These are phyloP conservation scores for Agrypnia vestita DNA, from an alignment of 1,140 invertebrate genomes.

Conservation along the genomic window DNA sequence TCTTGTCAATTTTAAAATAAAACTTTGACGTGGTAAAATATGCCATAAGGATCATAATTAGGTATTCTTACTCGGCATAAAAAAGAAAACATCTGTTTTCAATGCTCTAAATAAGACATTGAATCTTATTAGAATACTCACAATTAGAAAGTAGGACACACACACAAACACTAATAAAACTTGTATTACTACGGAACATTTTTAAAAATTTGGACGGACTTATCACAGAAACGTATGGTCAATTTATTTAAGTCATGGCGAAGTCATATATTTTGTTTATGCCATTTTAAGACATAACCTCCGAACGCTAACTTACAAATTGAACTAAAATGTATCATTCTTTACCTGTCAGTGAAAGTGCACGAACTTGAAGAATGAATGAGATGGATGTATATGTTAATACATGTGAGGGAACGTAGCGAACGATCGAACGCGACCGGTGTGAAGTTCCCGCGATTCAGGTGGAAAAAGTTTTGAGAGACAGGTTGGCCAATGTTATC, in stretches of 20 bases:
- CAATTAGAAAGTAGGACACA: constrained; percentile 50
- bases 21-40: no score
- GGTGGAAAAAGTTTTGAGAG: constrained; percentile 22
- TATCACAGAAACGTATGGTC: constrained; percentile 42
- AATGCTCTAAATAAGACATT: constrained; percentile 18
- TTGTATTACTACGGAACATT: constrained; percentile 35
- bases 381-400: constrained; percentile 15
- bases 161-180: constrained; percentile 36
- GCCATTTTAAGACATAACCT: constrained; percentile 14
- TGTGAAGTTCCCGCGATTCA: constrained; percentile 29
- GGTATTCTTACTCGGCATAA: no score
- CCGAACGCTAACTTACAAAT: neutral
- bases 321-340: constrained; percentile 7
- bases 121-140: constrained; percentile 36
- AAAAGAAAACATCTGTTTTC: constrained; percentile 9
- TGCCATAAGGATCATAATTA: no score
- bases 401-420: neutral
- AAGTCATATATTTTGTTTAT: neutral
- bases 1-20: no score
- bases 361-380: constrained; percentile 27
- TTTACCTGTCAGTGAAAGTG: constrained; percentile 26
- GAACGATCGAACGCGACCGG: neutral
- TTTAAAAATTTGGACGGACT: constrained; percentile 46
- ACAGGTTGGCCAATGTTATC: constrained; percentile 3
- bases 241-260: constrained; percentile 17